A percentile compares a stretch with the other conserved stretches of the same genome.
Conservation (phyloP, 2,113 vertebrate genomes). For the Callopanchax toddi region DNA sequence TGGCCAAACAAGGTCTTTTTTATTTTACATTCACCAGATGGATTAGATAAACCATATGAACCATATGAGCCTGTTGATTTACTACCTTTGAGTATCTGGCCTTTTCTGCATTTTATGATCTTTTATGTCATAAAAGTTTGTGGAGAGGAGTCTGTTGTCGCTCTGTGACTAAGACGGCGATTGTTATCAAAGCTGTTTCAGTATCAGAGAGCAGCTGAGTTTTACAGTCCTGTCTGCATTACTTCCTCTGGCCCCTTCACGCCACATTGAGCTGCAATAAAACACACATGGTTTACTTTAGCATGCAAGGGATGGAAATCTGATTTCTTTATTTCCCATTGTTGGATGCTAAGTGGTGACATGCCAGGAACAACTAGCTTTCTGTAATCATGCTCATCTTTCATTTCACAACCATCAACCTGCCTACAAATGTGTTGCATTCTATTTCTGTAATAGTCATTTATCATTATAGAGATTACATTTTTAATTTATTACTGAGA, state of each 20-base stretch:
- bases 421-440: fast-evolving
- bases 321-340: neutral
- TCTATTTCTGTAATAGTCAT: slow-evolving; percentile 5
- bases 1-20: slow-evolving; percentile 34
- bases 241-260: slow-evolving; percentile 64
- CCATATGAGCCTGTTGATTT: slow-evolving; percentile 40
- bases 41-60: slow-evolving; percentile 15
- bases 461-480: slow-evolving; percentile 1
- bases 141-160: slow-evolving; percentile 32
- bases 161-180: neutral
- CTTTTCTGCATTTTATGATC: slow-evolving; percentile 43
- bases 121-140: slow-evolving; percentile 55
- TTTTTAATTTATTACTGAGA: too few relatives aligned
- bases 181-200: slow-evolving; percentile 44
- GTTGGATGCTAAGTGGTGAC: slow-evolving; percentile 16
- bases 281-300: slow-evolving; percentile 49
- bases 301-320: neutral
- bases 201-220: slow-evolving; percentile 16
- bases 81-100: slow-evolving; percentile 22
- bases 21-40: neutral
- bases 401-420: slow-evolving; percentile 1
- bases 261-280: slow-evolving; percentile 40
- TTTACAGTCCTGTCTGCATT: slow-evolving; percentile 59
- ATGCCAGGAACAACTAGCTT: neutral
- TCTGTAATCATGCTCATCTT: neutral